Evolutionary conservation across 2,113 vertebrate genomes (phyloP), one percentile per base, ranked within the genome.

Genomic region (Notechis scutatus): DNA sequence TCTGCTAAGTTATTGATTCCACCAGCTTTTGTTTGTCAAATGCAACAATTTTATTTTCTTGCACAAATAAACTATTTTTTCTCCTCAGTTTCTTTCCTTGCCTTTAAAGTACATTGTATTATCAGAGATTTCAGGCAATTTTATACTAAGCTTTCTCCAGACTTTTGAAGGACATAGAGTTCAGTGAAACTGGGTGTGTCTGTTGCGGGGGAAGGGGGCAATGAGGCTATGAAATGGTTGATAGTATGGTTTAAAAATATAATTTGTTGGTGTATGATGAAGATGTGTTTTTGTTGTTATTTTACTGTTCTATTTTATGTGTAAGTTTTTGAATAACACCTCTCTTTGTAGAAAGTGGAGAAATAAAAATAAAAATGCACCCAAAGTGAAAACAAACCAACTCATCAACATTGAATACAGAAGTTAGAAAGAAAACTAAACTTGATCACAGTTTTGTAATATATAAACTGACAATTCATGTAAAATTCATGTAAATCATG

Each of bases 21-120:
- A 64, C 12, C 42, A 91, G 86, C 92, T 50, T 85, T 92, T 91
- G 91, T 56, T 64, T 94, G 86, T 92, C 55, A 91, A 91, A 87
- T 92, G 87, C 57, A 85, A 86, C 89, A 92, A 61, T 91, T 91
- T 94, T 89, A 94, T 91, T 92, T 92, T 88, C 86, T 85, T 91
- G 24, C 90, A 91, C 47, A 34, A 91, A 92, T 89, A 91, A 26
- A 86, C 26, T 15, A 57, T 52, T 92, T 89, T 92, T 90, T 92
- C 55, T 85, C n/a, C 64, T 50, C 34, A 12, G 45, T 18, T 88
- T 92, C 81, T 57, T 85, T 85, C 52, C 87, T 91, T 34, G 42
- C 64, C 52, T 85, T 94, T 86, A 61, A 90, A 94, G 55, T 4
- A 5, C 61, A 34, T 21, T 90, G 52, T 29, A 81, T 50, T 42